These are phyloP conservation scores for Platysteira castanea DNA, from an alignment of 2,113 vertebrate genomes.

Conservation along the genomic window DNA sequence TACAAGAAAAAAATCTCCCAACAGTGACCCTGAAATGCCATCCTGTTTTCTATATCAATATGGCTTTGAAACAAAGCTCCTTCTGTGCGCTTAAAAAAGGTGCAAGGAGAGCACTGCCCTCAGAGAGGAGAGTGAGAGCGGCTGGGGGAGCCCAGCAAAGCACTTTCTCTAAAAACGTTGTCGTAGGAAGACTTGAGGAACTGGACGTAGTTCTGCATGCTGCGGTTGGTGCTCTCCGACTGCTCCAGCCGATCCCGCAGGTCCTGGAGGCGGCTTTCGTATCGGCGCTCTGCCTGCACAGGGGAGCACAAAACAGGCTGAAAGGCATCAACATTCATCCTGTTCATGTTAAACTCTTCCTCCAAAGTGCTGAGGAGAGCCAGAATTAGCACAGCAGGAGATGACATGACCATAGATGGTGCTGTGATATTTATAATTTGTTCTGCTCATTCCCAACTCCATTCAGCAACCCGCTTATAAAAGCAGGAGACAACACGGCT, in stretches of 20 bases:
- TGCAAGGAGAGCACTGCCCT: not conserved
- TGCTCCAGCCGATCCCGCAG: constrained; percentile 89
- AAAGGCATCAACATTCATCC: not conserved
- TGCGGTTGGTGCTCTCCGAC: constrained; percentile 91
- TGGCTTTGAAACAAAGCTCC: constrained; percentile 17
- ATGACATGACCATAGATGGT: not conserved
- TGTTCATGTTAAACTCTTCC: not conserved
- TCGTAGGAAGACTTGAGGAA: constrained; percentile 93
- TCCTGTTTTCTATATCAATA: not conserved
- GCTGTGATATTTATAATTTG: not conserved
- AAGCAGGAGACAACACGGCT: not conserved
- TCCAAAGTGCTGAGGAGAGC: not conserved
- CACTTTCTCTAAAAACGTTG: constrained; percentile 85
- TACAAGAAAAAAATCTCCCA: not conserved
- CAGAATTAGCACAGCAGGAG: not conserved
- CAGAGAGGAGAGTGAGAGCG: constrained; percentile 73
- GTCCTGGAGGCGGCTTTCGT: constrained; percentile 86
- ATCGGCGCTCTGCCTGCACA: constrained; percentile 79
- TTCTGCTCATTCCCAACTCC: not conserved
- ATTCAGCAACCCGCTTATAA: not conserved
- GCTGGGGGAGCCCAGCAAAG: constrained; percentile 75
- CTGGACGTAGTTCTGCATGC: constrained; percentile 93
- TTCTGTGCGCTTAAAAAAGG: not conserved
- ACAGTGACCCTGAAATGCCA: not conserved
- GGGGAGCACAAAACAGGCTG: not conserved